phyloP scores from a whole-genome alignment of 2,797 vertebrate species.

The Sebastiscus albofasciatus region DNA sequence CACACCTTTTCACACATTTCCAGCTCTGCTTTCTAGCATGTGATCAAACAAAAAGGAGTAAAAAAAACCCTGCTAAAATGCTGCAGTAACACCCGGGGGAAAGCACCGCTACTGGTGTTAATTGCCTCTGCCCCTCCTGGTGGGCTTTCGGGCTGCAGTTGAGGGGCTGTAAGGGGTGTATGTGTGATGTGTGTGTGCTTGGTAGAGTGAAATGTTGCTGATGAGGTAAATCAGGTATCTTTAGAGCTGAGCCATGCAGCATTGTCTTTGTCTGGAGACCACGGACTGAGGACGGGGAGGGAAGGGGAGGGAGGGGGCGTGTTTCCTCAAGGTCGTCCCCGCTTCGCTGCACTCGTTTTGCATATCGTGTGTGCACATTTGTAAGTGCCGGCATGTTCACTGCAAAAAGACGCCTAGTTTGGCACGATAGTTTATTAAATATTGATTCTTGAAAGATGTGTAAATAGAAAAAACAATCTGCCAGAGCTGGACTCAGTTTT shows the following conservation, averaged over 20 bases:
- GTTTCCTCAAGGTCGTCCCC: conserved; percentile 73
- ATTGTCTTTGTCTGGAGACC: conserved; percentile 75
- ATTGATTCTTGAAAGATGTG: neutral
- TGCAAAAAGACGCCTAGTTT: neutral
- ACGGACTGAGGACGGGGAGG: conserved; percentile 32
- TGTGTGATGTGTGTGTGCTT: neutral
- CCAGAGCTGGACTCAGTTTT: neutral
- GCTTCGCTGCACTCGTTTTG: conserved; percentile 38
- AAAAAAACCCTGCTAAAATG: conserved; percentile 18
- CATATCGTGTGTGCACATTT: conserved; percentile 18
- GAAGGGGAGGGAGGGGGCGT: conserved; percentile 35
- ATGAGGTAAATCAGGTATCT: conserved; percentile 59
- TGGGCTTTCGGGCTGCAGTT: conserved; percentile 35
- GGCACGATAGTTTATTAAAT: neutral
- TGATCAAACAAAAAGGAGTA: conserved; percentile 5
- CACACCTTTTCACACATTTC: conserved; percentile 10
- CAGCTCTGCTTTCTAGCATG: neutral
- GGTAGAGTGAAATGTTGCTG: conserved; percentile 60
- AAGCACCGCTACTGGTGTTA: conserved; percentile 38
- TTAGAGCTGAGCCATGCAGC: conserved; percentile 65
- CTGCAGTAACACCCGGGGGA: conserved; percentile 50
- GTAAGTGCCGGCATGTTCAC: neutral
- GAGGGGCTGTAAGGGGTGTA: neutral
- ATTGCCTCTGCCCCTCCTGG: conserved; percentile 54
- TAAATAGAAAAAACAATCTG: neutral